phyloP scores from a whole-genome alignment of 2,888 invertebrate genomes.

The Anorthoa munda region DNA sequence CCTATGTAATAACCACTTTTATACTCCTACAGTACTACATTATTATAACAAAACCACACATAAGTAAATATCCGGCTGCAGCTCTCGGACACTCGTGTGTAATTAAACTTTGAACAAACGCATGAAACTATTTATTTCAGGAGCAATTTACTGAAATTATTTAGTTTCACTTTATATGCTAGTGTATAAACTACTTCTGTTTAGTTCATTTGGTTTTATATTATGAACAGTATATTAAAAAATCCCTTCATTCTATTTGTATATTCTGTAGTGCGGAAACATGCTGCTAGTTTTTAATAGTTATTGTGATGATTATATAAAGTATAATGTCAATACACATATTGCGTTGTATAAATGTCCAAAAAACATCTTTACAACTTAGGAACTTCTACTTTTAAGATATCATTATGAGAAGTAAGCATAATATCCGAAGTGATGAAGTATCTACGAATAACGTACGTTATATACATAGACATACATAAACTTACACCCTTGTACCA shows the following conservation, averaged over 20 bases:
- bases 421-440: too few relatives aligned
- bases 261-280: too few relatives aligned
- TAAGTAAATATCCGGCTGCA: neutral
- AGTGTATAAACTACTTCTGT: neutral
- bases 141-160: conserved; percentile 20
- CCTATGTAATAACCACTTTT: conserved; percentile 7
- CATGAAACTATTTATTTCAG: conserved; percentile 23
- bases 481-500: too few relatives aligned
- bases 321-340: neutral
- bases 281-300: too few relatives aligned
- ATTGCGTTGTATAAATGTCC: neutral
- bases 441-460: too few relatives aligned
- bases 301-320: too few relatives aligned
- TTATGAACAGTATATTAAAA: neutral
- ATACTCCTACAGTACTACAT: neutral
- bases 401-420: neutral
- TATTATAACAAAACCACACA: neutral
- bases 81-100: neutral
- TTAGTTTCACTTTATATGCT: neutral
- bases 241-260: too few relatives aligned
- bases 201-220: neutral
- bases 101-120: conserved; percentile 17
- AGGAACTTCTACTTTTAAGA: neutral
- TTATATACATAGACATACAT: too few relatives aligned
- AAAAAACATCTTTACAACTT: neutral